These are phyloP conservation scores for Anabas testudineus DNA, from an alignment of 2,797 vertebrate genomes.

Conservation along the genomic window DNA sequence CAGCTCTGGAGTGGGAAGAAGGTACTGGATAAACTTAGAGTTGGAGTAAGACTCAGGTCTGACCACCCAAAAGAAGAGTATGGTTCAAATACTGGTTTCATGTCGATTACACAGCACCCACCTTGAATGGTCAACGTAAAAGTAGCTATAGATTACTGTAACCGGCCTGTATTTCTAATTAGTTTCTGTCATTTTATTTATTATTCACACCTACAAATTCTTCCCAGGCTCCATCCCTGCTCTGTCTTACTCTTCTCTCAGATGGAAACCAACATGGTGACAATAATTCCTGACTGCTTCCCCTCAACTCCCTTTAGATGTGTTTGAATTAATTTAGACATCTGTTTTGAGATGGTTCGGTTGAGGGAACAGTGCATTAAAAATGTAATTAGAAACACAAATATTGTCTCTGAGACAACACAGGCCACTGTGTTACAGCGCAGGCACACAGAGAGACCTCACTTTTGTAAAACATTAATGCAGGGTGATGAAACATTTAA, in stretches of 20 bases:
- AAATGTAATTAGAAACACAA: conserved; percentile 53
- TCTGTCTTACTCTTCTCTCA: conserved; percentile 2
- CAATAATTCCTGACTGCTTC: conserved; percentile 15
- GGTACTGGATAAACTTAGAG: too few relatives aligned
- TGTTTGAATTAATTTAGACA: conserved; percentile 44
- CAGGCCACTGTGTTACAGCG: not conserved
- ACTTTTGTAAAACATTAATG: conserved; percentile 50
- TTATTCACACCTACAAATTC: conserved; percentile 3
- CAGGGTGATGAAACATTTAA: conserved; percentile 64
- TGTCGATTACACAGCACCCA: too few relatives aligned
- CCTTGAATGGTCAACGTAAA: too few relatives aligned
- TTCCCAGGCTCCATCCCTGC: not conserved
- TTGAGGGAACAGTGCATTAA: conserved; percentile 41
- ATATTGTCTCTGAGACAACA: conserved; percentile 42
- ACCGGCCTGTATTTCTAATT: too few relatives aligned
- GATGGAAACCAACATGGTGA: conserved; percentile 17
- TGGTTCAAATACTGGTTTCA: too few relatives aligned
- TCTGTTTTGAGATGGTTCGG: conserved; percentile 43
- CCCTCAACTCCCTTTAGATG: conserved; percentile 24
- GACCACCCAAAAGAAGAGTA: too few relatives aligned
- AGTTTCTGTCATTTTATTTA: not conserved
- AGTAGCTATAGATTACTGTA: too few relatives aligned
- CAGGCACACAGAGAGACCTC: conserved; percentile 23
- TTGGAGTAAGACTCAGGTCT: too few relatives aligned
- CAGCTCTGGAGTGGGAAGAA: too few relatives aligned